Conservation (phyloP, 2,888 invertebrate species). For the Parnassius smintheus region DNA sequence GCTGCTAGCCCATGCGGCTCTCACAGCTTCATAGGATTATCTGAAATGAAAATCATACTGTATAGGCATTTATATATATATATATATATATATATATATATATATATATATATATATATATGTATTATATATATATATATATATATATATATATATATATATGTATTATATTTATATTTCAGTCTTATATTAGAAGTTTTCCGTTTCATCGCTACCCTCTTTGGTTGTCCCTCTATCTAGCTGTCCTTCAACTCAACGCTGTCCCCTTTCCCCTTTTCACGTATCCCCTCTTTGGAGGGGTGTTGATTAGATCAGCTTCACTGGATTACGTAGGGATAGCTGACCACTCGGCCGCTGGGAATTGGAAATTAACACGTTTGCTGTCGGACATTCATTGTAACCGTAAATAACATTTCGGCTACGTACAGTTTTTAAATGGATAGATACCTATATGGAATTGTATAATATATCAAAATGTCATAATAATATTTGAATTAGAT, state of each 20-base stretch:
- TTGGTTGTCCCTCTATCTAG: constrained; percentile 11
- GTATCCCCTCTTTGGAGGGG: constrained; percentile 50
- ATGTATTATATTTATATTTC: no score
- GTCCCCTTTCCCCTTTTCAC: constrained; percentile 43
- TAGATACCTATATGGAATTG: background rate
- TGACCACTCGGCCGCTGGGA: constrained; percentile 69
- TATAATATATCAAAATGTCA: no score
- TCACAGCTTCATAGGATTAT: no score
- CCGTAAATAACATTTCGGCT: background rate
- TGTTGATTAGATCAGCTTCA: constrained; percentile 74
- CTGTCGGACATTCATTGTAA: constrained; percentile 5
- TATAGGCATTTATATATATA: no score
- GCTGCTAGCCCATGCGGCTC: no score
- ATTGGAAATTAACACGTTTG: constrained; percentile 62
- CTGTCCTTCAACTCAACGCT: constrained; percentile 34
- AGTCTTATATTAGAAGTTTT: background rate
- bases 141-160: no score
- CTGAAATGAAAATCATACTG: no score
- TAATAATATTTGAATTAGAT: no score
- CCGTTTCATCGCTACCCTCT: constrained; percentile 9
- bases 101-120: no score
- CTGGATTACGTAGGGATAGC: constrained; percentile 65
- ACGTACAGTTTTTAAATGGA: background rate
- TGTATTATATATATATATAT: no score
- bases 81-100: no score